Conservation (phyloP, 1,140 invertebrate genomes). For the Philopotamus ludificatus region DNA sequence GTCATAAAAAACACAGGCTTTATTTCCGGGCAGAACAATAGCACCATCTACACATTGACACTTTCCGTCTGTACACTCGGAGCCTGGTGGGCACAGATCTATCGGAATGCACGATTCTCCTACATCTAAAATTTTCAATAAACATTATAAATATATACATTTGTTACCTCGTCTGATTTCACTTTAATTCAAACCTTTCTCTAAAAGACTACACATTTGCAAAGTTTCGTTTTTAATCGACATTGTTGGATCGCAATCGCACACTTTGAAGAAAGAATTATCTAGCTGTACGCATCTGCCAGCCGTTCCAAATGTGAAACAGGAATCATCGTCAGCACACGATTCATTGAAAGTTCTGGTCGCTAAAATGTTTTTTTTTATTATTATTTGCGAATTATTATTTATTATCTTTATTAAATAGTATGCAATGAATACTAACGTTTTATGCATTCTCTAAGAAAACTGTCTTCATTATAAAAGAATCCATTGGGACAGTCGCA, state of each 20-base stretch:
- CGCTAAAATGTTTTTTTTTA: slow-evolving; percentile 4
- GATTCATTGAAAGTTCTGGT: slow-evolving; percentile 11
- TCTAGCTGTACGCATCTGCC: not conserved
- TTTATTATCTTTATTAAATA: not conserved
- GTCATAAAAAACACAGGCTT: not conserved
- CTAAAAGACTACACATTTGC: not conserved
- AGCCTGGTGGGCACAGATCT: not conserved
- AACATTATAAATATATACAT: not conserved
- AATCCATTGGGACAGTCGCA: slow-evolving; percentile 14
- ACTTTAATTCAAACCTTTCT: not conserved
- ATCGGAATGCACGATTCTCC: not conserved
- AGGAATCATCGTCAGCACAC: slow-evolving; percentile 1
- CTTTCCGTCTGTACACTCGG: not conserved
- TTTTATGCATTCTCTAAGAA: slow-evolving; percentile 13
- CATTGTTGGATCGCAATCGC: slow-evolving; percentile 9
- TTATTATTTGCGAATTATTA: not conserved
- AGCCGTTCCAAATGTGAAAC: slow-evolving; percentile 11
- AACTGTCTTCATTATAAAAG: not conserved
- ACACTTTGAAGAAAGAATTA: not conserved
- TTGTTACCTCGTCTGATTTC: not conserved
- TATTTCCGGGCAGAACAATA: not conserved
- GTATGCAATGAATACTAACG: slow-evolving; percentile 4
- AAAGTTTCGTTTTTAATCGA: not conserved
- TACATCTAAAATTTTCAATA: slow-evolving; percentile 3
- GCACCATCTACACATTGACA: not conserved